Conservation (phyloP, 2,113 vertebrate species). For the Ictidomys tridecemlineatus region DNA sequence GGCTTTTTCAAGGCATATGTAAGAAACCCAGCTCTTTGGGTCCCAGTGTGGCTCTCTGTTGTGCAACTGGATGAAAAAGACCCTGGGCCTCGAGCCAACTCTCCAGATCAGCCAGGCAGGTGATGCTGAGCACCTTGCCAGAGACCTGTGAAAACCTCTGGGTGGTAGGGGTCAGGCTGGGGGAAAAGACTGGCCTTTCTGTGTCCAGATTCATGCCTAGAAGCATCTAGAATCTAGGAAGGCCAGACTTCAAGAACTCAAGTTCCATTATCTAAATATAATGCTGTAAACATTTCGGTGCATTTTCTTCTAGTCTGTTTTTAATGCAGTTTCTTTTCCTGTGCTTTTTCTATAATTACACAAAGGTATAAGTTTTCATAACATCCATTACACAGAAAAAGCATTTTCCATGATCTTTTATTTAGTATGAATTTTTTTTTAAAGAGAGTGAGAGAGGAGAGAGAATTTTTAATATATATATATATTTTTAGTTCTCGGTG, state of each 20-base stretch:
- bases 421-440: not conserved
- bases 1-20: not conserved
- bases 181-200: not conserved
- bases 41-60: not conserved
- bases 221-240: conserved; percentile 21
- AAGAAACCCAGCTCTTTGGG: not conserved
- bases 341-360: not conserved
- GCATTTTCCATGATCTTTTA: conserved; percentile 11
- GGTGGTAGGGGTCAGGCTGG: not conserved
- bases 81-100: not conserved
- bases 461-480: too few relatives aligned
- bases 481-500: too few relatives aligned
- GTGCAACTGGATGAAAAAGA: conserved; percentile 20
- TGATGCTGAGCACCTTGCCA: not conserved
- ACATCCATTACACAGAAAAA: not conserved
- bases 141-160: not conserved
- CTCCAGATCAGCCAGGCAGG: not conserved
- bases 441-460: too few relatives aligned
- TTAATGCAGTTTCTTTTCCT: not conserved
- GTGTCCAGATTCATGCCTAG: not conserved
- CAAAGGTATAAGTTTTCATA: not conserved
- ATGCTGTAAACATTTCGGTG: not conserved
- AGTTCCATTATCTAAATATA: not conserved
- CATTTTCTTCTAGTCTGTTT: not conserved
- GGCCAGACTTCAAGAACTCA: conserved; percentile 6